phyloP scores from a whole-genome alignment of 2,113 vertebrate species.

The Sprattus sprattus region DNA sequence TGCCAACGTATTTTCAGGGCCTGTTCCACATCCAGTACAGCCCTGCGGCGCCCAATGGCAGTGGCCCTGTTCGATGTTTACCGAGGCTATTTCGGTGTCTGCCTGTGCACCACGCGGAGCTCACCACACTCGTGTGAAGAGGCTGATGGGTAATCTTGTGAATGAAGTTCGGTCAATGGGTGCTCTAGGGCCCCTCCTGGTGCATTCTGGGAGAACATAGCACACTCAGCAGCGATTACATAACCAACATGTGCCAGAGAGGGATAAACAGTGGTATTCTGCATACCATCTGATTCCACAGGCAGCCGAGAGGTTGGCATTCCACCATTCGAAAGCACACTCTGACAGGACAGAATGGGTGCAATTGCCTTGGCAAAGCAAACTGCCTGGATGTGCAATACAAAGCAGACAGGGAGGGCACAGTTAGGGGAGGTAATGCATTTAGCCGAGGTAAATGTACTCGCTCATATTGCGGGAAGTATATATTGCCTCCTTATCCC shows the following conservation, averaged over 20 bases:
- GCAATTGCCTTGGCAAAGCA: constrained; percentile 10
- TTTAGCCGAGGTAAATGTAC: not conserved
- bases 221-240: constrained; percentile 51
- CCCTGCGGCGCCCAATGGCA: constrained; percentile 26
- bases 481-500: not conserved
- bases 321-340: not conserved
- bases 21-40: not conserved
- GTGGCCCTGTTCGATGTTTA: not conserved
- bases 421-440: not conserved
- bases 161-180: constrained; percentile 69
- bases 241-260: constrained; percentile 54
- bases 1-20: constrained; percentile 13
- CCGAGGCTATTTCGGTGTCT: not conserved
- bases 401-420: not conserved
- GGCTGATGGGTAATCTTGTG: constrained; percentile 66
- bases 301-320: not conserved
- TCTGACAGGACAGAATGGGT: not conserved
- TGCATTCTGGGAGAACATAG: constrained; percentile 59
- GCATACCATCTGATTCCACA: constrained; percentile 16
- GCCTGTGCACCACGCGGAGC: not conserved
- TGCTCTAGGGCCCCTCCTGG: constrained; percentile 39
- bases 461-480: not conserved
- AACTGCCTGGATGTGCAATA: constrained; percentile 6
- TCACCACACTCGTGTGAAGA: constrained; percentile 40
- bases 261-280: constrained; percentile 23